Conservation (phyloP, 2,888 invertebrate species). For the Agonopterix subpropinquella region DNA sequence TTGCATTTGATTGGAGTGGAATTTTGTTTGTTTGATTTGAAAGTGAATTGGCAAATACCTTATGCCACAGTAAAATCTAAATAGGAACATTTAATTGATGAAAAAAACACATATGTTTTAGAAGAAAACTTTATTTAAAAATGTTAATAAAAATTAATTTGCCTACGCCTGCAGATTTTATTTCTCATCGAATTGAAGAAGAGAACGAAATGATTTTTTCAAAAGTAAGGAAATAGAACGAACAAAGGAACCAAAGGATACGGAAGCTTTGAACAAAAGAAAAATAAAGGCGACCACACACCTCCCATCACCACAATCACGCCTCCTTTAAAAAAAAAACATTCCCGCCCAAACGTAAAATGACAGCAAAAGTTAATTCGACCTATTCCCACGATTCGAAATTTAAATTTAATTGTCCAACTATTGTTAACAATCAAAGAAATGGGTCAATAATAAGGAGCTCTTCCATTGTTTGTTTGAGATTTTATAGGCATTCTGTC, state of each 20-base stretch:
- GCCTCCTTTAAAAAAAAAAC: constrained; percentile 37
- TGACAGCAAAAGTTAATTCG: constrained; percentile 65
- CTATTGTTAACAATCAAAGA: constrained; percentile 63
- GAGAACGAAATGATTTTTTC: too few species aligned
- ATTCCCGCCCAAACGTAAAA: constrained; percentile 46
- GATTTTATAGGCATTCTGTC: constrained; percentile 71
- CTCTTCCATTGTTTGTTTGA: constrained; percentile 63
- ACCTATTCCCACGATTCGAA: constrained; percentile 62
- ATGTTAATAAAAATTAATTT: too few species aligned
- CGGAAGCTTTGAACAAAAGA: background rate
- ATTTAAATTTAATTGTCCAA: constrained; percentile 69
- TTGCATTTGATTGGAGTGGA: constrained; percentile 26
- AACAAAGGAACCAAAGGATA: too few species aligned
- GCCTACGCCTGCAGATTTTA: too few species aligned
- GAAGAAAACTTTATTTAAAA: too few species aligned
- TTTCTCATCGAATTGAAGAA: too few species aligned
- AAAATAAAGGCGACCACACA: constrained; percentile 16
- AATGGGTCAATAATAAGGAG: constrained; percentile 69
- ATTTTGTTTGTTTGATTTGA: constrained; percentile 9
- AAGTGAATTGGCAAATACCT: background rate
- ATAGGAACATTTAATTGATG: too few species aligned
- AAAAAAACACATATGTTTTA: too few species aligned
- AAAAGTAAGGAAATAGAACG: too few species aligned
- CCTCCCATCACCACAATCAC: constrained; percentile 37
- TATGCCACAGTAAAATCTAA: too few species aligned